Percentiles rank a stretch among this genome's conserved stretches.
Evolutionary conservation across 2,888 invertebrate species (phyloP).

Genomic region (Nyleta sp.): DNA sequence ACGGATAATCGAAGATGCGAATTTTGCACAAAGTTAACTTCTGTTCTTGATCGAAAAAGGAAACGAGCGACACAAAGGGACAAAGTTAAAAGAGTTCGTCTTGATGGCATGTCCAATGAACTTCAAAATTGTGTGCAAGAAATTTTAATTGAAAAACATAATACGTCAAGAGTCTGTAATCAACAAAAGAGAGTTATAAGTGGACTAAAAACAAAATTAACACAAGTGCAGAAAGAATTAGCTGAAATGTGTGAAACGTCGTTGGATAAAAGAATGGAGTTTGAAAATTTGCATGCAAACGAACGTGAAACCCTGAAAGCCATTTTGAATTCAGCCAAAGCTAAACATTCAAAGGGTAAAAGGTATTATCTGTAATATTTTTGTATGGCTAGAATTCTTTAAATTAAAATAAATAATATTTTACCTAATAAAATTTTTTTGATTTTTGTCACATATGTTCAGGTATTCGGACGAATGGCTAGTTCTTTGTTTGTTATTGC

Average conservation of each 20-base stretch:
- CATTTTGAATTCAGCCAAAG: conserved; percentile 24
- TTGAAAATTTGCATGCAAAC: conserved; percentile 20
- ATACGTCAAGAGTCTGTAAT: conserved; percentile 6
- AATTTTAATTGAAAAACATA: conserved; percentile 21
- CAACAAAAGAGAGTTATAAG: conserved; percentile 14
- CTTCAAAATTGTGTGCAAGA: conserved; percentile 17
- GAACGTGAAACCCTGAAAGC: conserved; percentile 30
- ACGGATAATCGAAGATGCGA: conserved; percentile 18
- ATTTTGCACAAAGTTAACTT: conserved; percentile 24
- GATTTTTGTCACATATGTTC: no score
- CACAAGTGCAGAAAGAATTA: conserved; percentile 10
- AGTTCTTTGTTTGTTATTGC: conserved; percentile 33
- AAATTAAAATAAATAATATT: background rate
- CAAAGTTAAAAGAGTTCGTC: conserved; percentile 22
- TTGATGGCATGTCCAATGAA: conserved; percentile 17
- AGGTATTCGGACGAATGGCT: conserved; percentile 47
- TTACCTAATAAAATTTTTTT: no score
- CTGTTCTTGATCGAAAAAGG: conserved; percentile 16
- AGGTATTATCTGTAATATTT: conserved; percentile 25
- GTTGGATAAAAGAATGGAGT: conserved; percentile 7
- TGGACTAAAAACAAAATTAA: conserved; percentile 15
- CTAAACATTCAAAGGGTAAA: conserved; percentile 32
- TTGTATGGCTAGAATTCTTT: background rate
- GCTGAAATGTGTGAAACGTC: conserved; percentile 18
- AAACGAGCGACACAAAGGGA: conserved; percentile 17